Conservation (phyloP, 1,140 invertebrate genomes). For the Ostrea edulis region DNA sequence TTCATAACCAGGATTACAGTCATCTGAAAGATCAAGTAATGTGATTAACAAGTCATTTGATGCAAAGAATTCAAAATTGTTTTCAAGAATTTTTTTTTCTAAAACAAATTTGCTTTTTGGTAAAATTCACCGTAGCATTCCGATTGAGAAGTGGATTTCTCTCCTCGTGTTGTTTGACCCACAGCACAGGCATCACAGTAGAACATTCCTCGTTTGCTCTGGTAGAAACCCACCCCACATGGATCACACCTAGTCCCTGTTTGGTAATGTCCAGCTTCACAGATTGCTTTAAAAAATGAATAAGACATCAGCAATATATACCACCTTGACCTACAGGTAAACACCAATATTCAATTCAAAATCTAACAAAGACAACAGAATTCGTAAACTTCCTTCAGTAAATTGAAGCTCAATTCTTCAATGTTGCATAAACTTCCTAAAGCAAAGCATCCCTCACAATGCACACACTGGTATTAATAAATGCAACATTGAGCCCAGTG, state of each 20-base stretch:
- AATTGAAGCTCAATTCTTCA: too few relatives aligned
- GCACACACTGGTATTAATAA: too few relatives aligned
- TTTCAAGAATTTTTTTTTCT: too few relatives aligned
- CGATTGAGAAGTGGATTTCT: constrained; percentile 50
- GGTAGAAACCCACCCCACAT: constrained; percentile 96
- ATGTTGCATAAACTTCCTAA: too few relatives aligned
- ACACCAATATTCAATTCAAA: too few relatives aligned
- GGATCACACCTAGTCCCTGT: constrained; percentile 90
- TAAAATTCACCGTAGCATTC: constrained; percentile 48
- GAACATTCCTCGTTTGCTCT: constrained; percentile 84
- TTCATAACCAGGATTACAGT: constrained; percentile 93
- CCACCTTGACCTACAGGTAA: too few relatives aligned
- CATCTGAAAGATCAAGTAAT: constrained; percentile 80
- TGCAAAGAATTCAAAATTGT: too few relatives aligned
- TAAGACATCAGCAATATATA: background rate
- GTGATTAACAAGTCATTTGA: too few relatives aligned
- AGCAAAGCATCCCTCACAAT: too few relatives aligned
- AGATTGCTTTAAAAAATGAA: constrained; percentile 74
- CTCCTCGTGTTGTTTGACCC: constrained; percentile 62
- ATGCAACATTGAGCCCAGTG: too few relatives aligned
- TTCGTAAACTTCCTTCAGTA: background rate
- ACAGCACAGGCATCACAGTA: constrained; percentile 70
- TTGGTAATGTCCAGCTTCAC: constrained; percentile 87
- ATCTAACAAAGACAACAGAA: too few relatives aligned
- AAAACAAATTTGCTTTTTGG: too few relatives aligned